Evolutionary conservation across 2,113 vertebrate genomes (phyloP).

Genomic region (Buteo buteo): DNA sequence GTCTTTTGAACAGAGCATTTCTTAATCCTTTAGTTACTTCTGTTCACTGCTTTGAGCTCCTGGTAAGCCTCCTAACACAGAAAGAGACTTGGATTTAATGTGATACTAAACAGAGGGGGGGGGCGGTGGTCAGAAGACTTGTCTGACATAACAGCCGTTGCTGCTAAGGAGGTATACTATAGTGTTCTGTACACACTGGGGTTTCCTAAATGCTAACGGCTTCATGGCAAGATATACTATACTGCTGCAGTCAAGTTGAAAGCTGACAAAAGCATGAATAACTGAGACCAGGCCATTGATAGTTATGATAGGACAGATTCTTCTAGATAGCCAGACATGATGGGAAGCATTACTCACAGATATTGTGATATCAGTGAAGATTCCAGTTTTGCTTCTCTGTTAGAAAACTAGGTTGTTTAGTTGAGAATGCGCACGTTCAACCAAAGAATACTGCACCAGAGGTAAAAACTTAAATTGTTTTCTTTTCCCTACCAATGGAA

Average conservation of each 20-base stretch:
- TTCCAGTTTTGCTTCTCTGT: not conserved
- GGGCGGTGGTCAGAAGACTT: not conserved
- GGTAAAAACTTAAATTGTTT: not conserved
- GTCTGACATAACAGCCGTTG: not conserved
- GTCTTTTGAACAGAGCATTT: not conserved
- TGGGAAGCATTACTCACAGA: not conserved
- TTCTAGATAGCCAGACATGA: not conserved
- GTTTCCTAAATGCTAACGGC: not conserved
- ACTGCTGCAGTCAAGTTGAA: not conserved
- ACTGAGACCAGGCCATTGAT: not conserved
- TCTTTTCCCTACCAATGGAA: not conserved
- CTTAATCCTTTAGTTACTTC: not conserved
- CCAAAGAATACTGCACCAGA: not conserved
- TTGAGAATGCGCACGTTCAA: not conserved
- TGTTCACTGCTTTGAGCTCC: not conserved
- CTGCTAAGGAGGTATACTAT: not conserved
- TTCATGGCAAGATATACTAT: not conserved
- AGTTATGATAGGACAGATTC: not conserved
- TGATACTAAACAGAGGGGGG: not conserved
- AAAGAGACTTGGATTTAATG: not conserved
- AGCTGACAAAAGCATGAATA: not conserved
- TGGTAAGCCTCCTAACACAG: not conserved
- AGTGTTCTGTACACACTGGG: not conserved
- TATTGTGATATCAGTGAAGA: not conserved
- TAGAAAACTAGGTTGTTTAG: not conserved